phyloP scores from a whole-genome alignment of 2,113 vertebrate species.

The Indicator indicator region DNA sequence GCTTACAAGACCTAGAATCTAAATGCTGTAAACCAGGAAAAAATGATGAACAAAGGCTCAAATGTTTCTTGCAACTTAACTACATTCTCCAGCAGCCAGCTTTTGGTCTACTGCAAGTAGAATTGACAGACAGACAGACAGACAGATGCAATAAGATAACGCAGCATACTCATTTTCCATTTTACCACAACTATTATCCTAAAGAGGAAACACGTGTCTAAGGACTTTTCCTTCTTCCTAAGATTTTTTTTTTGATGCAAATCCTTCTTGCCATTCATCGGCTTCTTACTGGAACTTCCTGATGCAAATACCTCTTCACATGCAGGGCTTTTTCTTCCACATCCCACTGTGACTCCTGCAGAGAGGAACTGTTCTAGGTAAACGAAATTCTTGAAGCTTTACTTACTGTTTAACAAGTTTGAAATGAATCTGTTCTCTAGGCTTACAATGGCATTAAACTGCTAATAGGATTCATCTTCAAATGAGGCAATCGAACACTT shows the following conservation, averaged over 20 bases:
- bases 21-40: neutral
- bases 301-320: constrained; percentile 70
- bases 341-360: constrained; percentile 63
- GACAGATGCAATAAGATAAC: neutral
- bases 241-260: constrained; percentile 33
- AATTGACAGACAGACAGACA: neutral
- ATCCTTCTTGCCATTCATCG: constrained; percentile 54
- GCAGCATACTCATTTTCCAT: neutral
- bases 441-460: constrained; percentile 40
- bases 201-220: constrained; percentile 1
- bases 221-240: constrained; percentile 5
- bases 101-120: neutral
- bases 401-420: constrained; percentile 41
- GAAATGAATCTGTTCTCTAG: constrained; percentile 39
- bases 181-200: neutral
- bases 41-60: neutral
- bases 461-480: constrained; percentile 45
- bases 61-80: neutral
- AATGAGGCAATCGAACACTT: neutral
- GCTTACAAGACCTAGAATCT: neutral
- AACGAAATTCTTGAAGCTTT: constrained; percentile 44
- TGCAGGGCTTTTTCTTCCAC: constrained; percentile 48
- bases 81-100: neutral
- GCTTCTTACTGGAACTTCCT: constrained; percentile 55
- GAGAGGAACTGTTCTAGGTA: constrained; percentile 63